Percentiles rank a stretch among this genome's conserved stretches.
Conservation (phyloP, 2,113 vertebrate genomes). For the Stercorarius parasiticus region DNA sequence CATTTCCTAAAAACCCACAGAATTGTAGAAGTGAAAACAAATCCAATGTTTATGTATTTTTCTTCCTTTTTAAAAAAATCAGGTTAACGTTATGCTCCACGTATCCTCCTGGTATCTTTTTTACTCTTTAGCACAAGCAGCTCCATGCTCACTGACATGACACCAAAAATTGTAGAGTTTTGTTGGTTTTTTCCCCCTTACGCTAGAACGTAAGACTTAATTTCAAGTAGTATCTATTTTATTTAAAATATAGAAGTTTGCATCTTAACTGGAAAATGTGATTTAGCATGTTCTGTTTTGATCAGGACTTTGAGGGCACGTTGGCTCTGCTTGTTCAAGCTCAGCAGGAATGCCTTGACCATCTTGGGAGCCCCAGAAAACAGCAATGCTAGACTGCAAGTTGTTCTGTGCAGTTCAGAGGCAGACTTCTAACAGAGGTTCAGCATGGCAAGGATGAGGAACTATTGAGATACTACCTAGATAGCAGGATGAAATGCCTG, state of each 20-base stretch:
- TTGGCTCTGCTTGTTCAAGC: not conserved
- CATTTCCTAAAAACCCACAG: not conserved
- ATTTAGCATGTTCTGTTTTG: not conserved
- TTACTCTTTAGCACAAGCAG: not conserved
- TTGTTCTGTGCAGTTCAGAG: not conserved
- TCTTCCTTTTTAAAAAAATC: not conserved
- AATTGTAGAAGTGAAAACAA: not conserved
- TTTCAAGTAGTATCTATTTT: not conserved
- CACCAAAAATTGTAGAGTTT: not conserved
- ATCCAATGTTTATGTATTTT: not conserved
- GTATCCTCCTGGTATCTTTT: not conserved
- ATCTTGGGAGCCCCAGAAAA: not conserved
- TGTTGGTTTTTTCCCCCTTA: not conserved
- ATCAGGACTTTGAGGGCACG: not conserved
- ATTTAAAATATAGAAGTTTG: not conserved
- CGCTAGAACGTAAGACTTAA: not conserved
- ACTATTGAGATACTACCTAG: not conserved
- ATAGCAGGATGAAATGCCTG: not conserved
- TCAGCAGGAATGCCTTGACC: not conserved
- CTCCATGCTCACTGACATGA: not conserved
- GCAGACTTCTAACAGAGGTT: not conserved
- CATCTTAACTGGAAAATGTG: not conserved
- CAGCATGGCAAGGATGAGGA: not conserved
- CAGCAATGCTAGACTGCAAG: not conserved
- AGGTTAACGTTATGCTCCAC: not conserved